Evolutionary conservation across 92 coral and sea anemone species (phyloP), one percentile per base, ranked within the genome.

Genomic region (Paragorgia papillata): DNA sequence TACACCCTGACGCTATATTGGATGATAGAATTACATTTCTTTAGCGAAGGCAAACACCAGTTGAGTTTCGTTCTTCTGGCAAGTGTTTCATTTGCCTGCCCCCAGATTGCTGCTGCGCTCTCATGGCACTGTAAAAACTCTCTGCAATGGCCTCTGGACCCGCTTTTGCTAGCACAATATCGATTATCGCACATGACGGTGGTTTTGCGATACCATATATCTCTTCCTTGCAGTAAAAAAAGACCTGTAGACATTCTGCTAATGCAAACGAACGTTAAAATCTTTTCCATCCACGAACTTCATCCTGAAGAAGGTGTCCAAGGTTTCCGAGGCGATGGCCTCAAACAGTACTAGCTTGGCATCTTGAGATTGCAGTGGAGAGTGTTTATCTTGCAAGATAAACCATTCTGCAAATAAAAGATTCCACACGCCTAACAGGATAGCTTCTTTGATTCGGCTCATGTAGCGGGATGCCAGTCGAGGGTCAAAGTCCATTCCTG

Each of bases 131-230:
- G 39, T 79, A 79, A 41, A 30, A 53, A 29, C 68, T 55, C 39
- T 79, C 84, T 14, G 84, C 77, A 12, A 79, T 79, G 20, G 84
- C 77, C 57, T 79, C 77, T 34, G 74, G 74, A 14, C 74, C 74
- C 17, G 32, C 74, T 66, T 66, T 66, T 10, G 84, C 77, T 13
- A 67, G 55, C 7, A 79, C 84, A 55, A 34, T 79, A 32, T 79
- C 84, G 15, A 79, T 33, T 17, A 79, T 18, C 15, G 77, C 41
- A 18, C 63, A 54, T n/a, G n/a, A n/a, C n/a, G n/a, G n/a, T n/a
- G n/a, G n/a, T n/a, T n/a, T n/a, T n/a, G n/a, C n/a, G 70, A 81
- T 70, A 33, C 58, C 21, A 73, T 71, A 70, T 21, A 81, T 44
- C 51, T 40, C 73, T 61, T 70, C 51, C 53, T 40, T n/a, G 4